phyloP scores from a whole-genome alignment of 2,888 invertebrate species.

The Temnothorax ravouxi region DNA sequence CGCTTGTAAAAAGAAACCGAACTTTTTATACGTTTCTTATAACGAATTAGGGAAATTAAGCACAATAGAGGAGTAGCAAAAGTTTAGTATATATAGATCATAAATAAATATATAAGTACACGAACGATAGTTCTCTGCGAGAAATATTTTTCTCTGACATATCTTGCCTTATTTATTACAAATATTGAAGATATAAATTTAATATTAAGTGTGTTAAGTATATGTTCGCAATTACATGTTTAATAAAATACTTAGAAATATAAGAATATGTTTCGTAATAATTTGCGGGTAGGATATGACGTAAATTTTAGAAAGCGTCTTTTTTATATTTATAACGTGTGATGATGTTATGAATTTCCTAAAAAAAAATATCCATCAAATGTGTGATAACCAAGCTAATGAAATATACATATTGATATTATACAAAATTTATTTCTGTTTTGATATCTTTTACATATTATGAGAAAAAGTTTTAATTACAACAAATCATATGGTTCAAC shows the following conservation, averaged over 20 bases:
- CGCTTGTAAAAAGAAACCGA: not conserved
- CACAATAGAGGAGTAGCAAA: not conserved
- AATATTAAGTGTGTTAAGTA: slow-evolving; percentile 18
- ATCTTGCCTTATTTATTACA: slow-evolving; percentile 61
- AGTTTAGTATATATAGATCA: slow-evolving; percentile 13
- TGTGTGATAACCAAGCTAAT: not conserved
- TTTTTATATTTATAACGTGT: slow-evolving; percentile 9
- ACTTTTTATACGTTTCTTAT: not conserved
- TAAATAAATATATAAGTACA: not conserved
- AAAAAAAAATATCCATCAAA: not conserved
- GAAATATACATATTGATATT: not conserved
- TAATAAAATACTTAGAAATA: slow-evolving; percentile 29
- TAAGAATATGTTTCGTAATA: slow-evolving; percentile 21
- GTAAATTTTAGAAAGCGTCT: not conserved
- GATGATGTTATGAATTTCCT: not conserved
- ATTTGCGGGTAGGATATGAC: slow-evolving; percentile 31
- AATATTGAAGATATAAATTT: slow-evolving; percentile 10
- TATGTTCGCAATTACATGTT: not conserved
- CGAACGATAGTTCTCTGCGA: slow-evolving; percentile 15
- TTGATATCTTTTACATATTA: not conserved
- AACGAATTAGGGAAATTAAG: not conserved
- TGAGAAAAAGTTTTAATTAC: not conserved
- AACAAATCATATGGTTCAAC: not conserved
- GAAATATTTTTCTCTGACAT: slow-evolving; percentile 17
- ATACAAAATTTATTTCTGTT: not conserved